Evolutionary conservation across 2,797 vertebrate genomes (phyloP).

Genomic region (Peromyscus eremicus): DNA sequence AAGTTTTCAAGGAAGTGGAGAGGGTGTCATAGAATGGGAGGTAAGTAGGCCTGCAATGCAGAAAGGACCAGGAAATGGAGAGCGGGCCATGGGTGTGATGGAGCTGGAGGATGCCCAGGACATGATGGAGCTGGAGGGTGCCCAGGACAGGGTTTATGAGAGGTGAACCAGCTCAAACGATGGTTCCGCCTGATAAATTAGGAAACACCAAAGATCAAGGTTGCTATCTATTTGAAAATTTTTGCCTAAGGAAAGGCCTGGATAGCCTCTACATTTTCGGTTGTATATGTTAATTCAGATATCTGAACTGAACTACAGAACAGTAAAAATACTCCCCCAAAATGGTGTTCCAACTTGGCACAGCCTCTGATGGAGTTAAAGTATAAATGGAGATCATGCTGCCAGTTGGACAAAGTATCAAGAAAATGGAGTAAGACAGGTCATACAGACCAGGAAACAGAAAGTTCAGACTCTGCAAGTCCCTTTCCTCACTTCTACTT

Average conservation of each 20-base stretch:
- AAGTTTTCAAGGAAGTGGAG: slow-evolving; percentile 12
- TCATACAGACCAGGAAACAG: background rate
- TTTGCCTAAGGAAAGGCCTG: slow-evolving; percentile 23
- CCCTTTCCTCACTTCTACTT: background rate
- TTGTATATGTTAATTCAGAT: background rate
- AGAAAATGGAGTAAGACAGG: background rate
- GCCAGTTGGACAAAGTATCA: background rate
- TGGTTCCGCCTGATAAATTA: background rate
- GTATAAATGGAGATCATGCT: background rate
- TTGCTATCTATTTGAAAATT: background rate
- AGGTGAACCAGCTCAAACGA: background rate
- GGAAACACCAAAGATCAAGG: slow-evolving; percentile 1
- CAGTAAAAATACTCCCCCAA: slow-evolving; percentile 38
- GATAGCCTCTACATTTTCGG: slow-evolving; percentile 27
- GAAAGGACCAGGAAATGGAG: background rate
- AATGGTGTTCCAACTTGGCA: background rate
- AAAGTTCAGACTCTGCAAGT: background rate
- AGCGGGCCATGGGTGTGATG: background rate
- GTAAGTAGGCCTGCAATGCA: background rate
- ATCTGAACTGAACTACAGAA: background rate
- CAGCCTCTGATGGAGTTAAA: slow-evolving; percentile 10
- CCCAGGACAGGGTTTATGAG: background rate
- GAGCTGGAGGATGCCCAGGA: too few relatives aligned
- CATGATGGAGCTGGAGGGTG: too few relatives aligned
- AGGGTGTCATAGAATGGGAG: background rate